phyloP scores from a whole-genome alignment of 2,888 invertebrate genomes.

The Amaurobius ferox region DNA sequence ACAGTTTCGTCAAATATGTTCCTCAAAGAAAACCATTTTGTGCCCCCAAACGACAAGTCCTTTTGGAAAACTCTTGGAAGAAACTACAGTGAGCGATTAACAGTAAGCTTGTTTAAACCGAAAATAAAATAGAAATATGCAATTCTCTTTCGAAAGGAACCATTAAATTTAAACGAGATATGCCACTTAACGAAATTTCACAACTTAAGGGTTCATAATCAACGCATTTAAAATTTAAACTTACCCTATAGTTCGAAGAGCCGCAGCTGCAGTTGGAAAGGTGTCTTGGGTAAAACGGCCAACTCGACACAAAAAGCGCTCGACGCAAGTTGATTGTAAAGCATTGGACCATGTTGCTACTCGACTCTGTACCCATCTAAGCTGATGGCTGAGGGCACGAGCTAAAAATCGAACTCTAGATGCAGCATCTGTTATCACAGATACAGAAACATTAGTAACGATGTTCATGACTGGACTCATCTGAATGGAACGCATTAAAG shows the following conservation, averaged over 20 bases:
- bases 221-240: slow-evolving; percentile 22
- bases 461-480: slow-evolving; percentile 56
- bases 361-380: slow-evolving; percentile 31
- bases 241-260: slow-evolving; percentile 54
- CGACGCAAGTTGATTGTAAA: slow-evolving; percentile 40
- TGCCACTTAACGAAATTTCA: too few relatives aligned
- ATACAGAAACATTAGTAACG: slow-evolving; percentile 55
- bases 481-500: slow-evolving; percentile 48
- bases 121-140: too few relatives aligned
- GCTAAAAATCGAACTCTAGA: slow-evolving; percentile 28
- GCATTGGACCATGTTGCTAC: slow-evolving; percentile 34
- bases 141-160: too few relatives aligned
- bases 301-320: slow-evolving; percentile 52
- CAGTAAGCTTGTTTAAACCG: too few relatives aligned
- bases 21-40: too few relatives aligned
- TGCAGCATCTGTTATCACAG: slow-evolving; percentile 37
- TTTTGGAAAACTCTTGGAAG: too few relatives aligned
- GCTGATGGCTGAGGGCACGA: slow-evolving; percentile 30
- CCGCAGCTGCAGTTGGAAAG: slow-evolving; percentile 39
- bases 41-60: too few relatives aligned
- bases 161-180: too few relatives aligned
- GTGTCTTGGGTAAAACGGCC: slow-evolving; percentile 54
- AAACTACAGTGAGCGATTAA: too few relatives aligned
- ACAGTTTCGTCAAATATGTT: too few relatives aligned
- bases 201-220: too few relatives aligned